These are phyloP conservation scores for Erinaceus europaeus DNA, from an alignment of 2,113 vertebrate species.

Conservation along the genomic window DNA sequence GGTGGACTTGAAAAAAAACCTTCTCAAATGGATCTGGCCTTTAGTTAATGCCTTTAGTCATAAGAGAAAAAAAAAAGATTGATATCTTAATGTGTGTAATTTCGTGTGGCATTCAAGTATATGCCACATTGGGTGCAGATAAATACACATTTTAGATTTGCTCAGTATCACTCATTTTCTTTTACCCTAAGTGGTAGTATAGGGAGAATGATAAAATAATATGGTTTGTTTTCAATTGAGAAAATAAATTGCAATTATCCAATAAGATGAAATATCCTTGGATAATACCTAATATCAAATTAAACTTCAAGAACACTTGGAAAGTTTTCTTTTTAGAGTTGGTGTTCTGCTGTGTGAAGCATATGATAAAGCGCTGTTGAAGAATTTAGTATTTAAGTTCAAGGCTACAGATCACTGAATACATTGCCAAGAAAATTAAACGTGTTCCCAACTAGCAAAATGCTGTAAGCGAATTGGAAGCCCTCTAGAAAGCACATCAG, in stretches of 20 bases:
- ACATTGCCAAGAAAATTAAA: constrained; percentile 69
- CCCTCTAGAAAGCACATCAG: constrained; percentile 38
- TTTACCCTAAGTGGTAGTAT: neutral
- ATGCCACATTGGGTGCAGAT: neutral
- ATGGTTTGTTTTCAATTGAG: neutral
- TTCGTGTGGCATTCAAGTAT: neutral
- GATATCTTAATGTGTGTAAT: neutral
- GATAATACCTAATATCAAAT: neutral
- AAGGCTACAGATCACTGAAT: constrained; percentile 59
- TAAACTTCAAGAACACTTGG: neutral
- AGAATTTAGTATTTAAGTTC: constrained; percentile 59
- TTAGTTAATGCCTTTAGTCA: neutral
- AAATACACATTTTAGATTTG: neutral
- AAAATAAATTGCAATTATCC: neutral
- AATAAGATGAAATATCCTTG: neutral
- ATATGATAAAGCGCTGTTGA: constrained; percentile 44
- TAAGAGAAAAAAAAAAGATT: neutral
- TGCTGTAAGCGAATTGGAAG: constrained; percentile 56
- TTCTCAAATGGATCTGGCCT: neutral
- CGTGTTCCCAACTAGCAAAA: constrained; percentile 57
- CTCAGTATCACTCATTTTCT: neutral
- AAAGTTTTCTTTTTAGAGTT: neutral
- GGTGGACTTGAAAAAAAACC: neutral
- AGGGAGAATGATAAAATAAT: neutral
- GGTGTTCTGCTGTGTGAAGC: neutral